These are phyloP conservation scores for Holotrichia oblita DNA, from an alignment of 1,140 invertebrate genomes.

Conservation along the genomic window DNA sequence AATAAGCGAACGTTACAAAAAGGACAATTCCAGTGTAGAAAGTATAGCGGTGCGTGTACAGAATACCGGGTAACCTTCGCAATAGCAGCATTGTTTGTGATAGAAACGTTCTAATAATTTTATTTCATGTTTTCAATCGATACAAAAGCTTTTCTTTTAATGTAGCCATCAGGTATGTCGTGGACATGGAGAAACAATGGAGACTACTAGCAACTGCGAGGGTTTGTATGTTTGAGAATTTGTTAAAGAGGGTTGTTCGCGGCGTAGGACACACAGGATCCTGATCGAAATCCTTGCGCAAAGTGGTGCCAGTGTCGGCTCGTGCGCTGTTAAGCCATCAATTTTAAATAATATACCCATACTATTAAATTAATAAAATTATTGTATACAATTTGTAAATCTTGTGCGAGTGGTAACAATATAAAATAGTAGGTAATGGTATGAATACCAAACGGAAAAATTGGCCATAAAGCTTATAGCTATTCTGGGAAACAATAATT, in stretches of 20 bases:
- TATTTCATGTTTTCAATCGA: not conserved
- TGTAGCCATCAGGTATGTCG: not conserved
- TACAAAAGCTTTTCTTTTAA: not conserved
- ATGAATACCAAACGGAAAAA: no score
- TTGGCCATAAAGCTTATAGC: no score
- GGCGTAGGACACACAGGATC: not conserved
- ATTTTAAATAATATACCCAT: no score
- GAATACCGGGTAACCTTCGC: conserved; percentile 45
- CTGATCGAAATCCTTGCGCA: not conserved
- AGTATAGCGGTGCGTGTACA: conserved; percentile 46
- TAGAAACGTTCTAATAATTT: not conserved
- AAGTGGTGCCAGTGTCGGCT: not conserved
- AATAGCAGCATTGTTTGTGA: not conserved
- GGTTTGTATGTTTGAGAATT: not conserved
- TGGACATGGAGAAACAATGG: not conserved
- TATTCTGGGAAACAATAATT: no score
- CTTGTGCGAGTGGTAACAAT: no score
- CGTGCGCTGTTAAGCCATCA: not conserved
- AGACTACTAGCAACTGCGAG: not conserved
- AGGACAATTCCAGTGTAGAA: conserved; percentile 40
- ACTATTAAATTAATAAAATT: no score
- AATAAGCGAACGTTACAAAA: conserved; percentile 47
- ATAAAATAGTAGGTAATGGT: no score
- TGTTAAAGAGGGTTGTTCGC: not conserved
- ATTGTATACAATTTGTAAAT: no score